These are phyloP conservation scores for Oryctes rhinoceros DNA, from an alignment of 1,140 invertebrate species.

Conservation along the genomic window DNA sequence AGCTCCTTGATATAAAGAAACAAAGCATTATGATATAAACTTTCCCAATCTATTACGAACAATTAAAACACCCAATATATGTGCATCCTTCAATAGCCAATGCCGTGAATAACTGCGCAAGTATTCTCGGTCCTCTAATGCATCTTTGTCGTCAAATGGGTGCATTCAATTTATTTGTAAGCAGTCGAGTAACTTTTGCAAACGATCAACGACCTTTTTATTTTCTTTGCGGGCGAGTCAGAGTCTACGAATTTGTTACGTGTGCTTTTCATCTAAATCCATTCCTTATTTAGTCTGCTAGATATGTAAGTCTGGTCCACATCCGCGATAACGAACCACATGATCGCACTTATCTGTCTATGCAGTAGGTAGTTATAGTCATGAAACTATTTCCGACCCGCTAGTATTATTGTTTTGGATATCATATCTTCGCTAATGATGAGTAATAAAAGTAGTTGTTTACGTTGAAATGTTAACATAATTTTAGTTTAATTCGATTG, in stretches of 20 bases:
- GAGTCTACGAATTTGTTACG: conserved; percentile 27
- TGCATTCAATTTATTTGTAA: not conserved
- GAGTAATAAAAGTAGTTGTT: no score
- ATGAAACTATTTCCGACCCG: not conserved
- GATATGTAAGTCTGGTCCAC: conserved; percentile 27
- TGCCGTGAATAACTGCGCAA: not conserved
- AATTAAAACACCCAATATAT: no score
- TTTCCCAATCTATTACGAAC: no score
- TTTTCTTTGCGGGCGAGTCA: not conserved
- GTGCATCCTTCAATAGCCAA: not conserved
- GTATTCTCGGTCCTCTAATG: not conserved
- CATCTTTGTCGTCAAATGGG: not conserved
- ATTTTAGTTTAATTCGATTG: no score
- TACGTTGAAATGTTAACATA: no score
- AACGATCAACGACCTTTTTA: conserved; percentile 25
- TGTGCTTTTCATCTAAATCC: conserved; percentile 18
- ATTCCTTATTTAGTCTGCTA: conserved; percentile 28
- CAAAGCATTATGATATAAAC: no score
- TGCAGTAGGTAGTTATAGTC: conserved; percentile 1
- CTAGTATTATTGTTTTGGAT: not conserved
- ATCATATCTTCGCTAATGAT: no score
- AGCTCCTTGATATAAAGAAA: no score
- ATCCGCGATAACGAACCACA: conserved; percentile 21
- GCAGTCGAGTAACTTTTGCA: not conserved
- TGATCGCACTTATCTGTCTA: not conserved